These are phyloP conservation scores for Calypte anna DNA, from an alignment of 2,113 vertebrate genomes.

Conservation along the genomic window DNA sequence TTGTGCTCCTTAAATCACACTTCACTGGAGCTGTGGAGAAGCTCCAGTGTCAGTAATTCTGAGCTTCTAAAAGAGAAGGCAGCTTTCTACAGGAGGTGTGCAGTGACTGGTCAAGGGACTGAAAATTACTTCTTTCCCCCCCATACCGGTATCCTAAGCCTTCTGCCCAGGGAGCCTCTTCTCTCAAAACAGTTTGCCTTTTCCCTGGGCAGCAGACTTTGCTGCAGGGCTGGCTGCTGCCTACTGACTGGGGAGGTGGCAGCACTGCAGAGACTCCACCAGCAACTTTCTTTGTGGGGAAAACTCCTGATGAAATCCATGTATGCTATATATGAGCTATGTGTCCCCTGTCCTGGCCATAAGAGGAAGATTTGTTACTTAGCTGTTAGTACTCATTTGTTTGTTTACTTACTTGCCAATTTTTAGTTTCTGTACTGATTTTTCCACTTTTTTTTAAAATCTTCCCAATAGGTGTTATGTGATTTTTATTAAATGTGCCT, in stretches of 20 bases:
- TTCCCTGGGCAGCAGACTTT: neutral
- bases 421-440: neutral
- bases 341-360: neutral
- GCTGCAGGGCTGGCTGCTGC: neutral
- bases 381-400: neutral
- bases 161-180: neutral
- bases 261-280: neutral
- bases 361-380: neutral
- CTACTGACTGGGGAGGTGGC: neutral
- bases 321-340: neutral
- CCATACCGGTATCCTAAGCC: neutral
- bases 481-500: neutral
- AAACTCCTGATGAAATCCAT: neutral
- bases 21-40: neutral
- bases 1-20: neutral
- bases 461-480: neutral
- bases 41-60: neutral
- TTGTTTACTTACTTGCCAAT: neutral
- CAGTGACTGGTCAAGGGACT: neutral
- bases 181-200: neutral
- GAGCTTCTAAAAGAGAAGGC: neutral
- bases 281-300: neutral
- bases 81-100: neutral
- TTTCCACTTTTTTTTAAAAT: neutral
- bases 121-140: neutral